Base-by-base conservation (phyloP, 2,113 vertebrate species). In the Falcunculus frontatus region DNA sequence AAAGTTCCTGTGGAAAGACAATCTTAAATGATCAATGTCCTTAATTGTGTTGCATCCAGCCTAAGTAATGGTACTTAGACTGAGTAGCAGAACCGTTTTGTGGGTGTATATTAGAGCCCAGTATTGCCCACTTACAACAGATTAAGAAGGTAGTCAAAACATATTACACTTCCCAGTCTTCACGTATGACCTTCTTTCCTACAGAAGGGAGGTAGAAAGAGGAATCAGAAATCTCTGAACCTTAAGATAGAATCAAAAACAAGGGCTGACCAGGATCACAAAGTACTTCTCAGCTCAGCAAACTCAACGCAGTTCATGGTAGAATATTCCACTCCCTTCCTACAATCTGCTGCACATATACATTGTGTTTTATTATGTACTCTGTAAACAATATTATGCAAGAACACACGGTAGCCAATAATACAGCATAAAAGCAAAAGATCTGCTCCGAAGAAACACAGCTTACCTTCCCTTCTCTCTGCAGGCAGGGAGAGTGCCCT, bases 391-490 rank as follows among this genome's bases (percentile, higher is more conserved):
- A 2, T 13, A 72, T 32, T 33, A 79, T 13, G 2, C n/a, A 78
- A 77, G 78, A 80, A 11, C 16, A 65, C 1, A 7, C 70, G 6
- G 22, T 8, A 80, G 19, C 10, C 21, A 89, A 74, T 12, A 75
- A 69, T 0, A 35, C 0, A 53, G 14, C 17, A 29, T 18, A 41
- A 90, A 81, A 85, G 30, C n/a, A 82, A 35, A 89, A 87, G 16
- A 53, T 5, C 33, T 49, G 16, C 33, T 67, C 23, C 0, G 0
- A 21, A 42, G 22, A 73, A 82, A 46, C 21, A 41, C 3, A 3
- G 50, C 26, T 77, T 68, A 62, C n/a, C 32, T 37, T 76, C 37
- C 13, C 41, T 62, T 65, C 65, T 52, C 14, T 3, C 37, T 25
- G 23, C 57, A 49, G 8, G 15, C 35, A 57, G 10, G 5, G 13